Evolutionary conservation across 2,888 invertebrate genomes (phyloP), one percentile per base, ranked within the genome.

Genomic region (Lymantria monacha): DNA sequence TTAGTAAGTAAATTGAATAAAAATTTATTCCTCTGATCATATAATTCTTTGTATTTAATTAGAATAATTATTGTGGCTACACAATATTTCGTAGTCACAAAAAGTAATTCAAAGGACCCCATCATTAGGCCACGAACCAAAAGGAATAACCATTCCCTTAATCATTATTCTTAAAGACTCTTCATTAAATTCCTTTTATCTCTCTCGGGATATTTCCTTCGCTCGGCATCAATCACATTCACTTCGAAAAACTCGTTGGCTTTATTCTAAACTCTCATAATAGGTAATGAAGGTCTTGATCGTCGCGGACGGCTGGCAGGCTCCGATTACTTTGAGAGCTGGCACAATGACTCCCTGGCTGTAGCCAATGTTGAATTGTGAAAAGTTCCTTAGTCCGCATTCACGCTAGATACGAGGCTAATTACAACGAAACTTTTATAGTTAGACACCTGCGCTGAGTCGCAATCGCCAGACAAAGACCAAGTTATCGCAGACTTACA

Each of bases 171-270:
- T 88, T 89, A 89, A 91, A 89, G 89, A 89, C 83, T 90, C 87
- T 90, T 90, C 91, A 91, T 91, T 89, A 90, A 89, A 90, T 87
- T 91, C 90, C 88, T 90, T 90, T 90, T 89, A 89, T 90, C 88
- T 91, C 85, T 88, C 84, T 77, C 83, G 81, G 86, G 90, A 88
- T 89, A 88, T 90, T 90, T 89, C 84, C 86, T 88, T 82, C 79
- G 81, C 75, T 83, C 74, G 81, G 88, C 89, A 91, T 91, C 91
- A 91, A 91, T 91, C 91, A 91, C 88, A 90, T 89, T 88, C 87
- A 87, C 85, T 89, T 75, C 82, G 83, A 90, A 90, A 90, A 90
- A 89, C 88, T 90, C 87, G 85, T 88, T 89, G 88, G 88, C 88
- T 88, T 90, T 87, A 90, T 90, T 90, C 88, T 90, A 89, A 91